Conservation (phyloP, 2,113 vertebrate species). For the Rutilus rutilus region DNA sequence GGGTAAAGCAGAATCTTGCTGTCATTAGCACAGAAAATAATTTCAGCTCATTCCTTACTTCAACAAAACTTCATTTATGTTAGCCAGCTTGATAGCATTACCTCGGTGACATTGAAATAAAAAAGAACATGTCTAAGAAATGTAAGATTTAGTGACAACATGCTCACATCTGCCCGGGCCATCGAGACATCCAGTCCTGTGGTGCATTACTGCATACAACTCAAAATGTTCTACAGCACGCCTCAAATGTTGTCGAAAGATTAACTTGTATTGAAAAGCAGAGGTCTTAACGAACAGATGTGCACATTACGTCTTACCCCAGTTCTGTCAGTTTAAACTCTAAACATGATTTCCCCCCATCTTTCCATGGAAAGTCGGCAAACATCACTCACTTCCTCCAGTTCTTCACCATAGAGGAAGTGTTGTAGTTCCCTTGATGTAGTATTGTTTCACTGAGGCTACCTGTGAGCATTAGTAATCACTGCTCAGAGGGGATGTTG, state of each 20-base stretch:
- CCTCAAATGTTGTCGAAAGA: not conserved
- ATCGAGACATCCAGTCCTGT: not conserved
- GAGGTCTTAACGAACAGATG: slow-evolving; percentile 13
- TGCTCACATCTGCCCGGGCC: no score
- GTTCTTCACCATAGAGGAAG: not conserved
- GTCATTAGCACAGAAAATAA: not conserved
- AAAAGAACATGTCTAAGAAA: not conserved
- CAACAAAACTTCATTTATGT: not conserved
- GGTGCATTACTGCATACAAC: not conserved
- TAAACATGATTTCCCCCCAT: not conserved
- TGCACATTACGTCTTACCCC: not conserved
- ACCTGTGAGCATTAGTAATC: slow-evolving; percentile 22
- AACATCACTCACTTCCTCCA: not conserved
- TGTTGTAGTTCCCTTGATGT: not conserved
- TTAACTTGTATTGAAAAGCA: slow-evolving; percentile 20
- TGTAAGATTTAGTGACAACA: not conserved
- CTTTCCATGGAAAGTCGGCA: not conserved
- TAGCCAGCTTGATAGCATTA: not conserved
- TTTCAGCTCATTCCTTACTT: not conserved
- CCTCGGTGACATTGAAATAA: not conserved
- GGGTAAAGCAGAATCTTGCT: not conserved
- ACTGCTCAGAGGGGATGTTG: not conserved
- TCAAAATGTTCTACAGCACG: not conserved
- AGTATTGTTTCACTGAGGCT: not conserved
- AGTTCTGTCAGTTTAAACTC: not conserved